These are phyloP conservation scores for Apodemia duryi DNA, from an alignment of 2,888 invertebrate species.

Conservation along the genomic window DNA sequence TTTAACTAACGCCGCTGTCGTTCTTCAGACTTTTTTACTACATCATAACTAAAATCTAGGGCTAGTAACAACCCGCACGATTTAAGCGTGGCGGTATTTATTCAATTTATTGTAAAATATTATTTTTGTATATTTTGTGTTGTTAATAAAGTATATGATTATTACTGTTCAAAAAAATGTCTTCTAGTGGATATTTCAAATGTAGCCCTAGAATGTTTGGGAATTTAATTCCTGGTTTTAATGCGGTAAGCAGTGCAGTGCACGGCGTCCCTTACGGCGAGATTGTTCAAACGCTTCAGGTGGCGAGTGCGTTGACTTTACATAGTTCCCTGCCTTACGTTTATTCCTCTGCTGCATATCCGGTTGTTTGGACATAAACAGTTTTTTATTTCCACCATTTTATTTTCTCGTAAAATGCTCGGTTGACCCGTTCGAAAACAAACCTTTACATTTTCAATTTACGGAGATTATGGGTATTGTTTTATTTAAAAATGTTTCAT, in stretches of 20 bases:
- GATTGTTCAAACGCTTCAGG: constrained; percentile 16
- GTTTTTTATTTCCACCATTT: constrained; percentile 27
- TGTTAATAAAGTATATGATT: too few relatives aligned
- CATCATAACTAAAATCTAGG: too few relatives aligned
- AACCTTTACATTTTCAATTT: not conserved
- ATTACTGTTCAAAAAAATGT: too few relatives aligned
- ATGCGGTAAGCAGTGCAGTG: not conserved
- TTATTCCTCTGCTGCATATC: constrained; percentile 31
- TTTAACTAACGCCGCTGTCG: too few relatives aligned
- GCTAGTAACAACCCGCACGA: too few relatives aligned
- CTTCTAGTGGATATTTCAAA: too few relatives aligned
- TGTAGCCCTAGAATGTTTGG: too few relatives aligned
- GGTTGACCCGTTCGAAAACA: constrained; percentile 6
- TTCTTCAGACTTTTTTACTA: too few relatives aligned
- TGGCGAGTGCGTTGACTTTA: constrained; percentile 21
- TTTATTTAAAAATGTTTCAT: not conserved
- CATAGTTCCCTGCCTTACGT: constrained; percentile 29
- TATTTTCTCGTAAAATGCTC: constrained; percentile 17
- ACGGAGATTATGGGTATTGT: not conserved
- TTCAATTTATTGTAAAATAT: too few relatives aligned
- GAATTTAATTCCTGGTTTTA: not conserved
- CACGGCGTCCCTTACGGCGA: not conserved
- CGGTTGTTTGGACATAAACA: constrained; percentile 31
- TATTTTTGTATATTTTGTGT: too few relatives aligned
- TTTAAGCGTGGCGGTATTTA: too few relatives aligned